Percentiles rank a stretch among this genome's conserved stretches.
Evolutionary conservation across 92 coral and sea anemone genomes (phyloP).

Genomic region (Heteractis magnifica): DNA sequence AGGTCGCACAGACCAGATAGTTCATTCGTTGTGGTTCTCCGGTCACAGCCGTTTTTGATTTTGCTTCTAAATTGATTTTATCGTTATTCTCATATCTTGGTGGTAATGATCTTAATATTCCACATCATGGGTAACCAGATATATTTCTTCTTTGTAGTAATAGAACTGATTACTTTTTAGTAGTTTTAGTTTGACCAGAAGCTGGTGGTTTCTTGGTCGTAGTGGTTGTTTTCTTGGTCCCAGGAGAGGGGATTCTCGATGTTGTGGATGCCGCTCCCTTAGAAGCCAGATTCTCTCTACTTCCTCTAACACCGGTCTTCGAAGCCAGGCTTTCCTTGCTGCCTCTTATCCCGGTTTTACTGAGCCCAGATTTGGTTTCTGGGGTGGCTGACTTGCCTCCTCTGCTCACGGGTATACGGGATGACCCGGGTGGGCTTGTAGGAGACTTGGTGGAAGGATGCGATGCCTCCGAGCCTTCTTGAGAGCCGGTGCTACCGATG

Average conservation of each 20-base stretch:
- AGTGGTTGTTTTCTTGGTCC: slow-evolving; percentile 21
- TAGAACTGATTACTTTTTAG: not conserved
- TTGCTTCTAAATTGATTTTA: not conserved
- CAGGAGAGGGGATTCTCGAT: slow-evolving; percentile 4
- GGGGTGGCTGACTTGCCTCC: slow-evolving; percentile 4
- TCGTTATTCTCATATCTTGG: not conserved
- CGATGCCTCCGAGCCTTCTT: slow-evolving; percentile 54
- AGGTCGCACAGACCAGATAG: not conserved
- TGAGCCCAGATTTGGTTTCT: slow-evolving; percentile 24
- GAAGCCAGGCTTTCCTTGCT: slow-evolving; percentile 21
- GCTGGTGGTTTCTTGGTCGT: slow-evolving; percentile 33
- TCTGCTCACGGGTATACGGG: slow-evolving; percentile 30
- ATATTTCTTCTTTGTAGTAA: not conserved
- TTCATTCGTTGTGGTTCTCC: too few species aligned
- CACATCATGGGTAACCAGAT: not conserved
- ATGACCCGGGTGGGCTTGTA: slow-evolving; percentile 19
- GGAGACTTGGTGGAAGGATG: slow-evolving; percentile 17
- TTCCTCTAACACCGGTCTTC: slow-evolving; percentile 19
- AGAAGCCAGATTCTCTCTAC: slow-evolving; percentile 26
- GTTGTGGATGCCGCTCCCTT: slow-evolving; percentile 15
- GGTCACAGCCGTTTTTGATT: not conserved
- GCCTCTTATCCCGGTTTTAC: slow-evolving; percentile 28
- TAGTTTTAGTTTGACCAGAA: slow-evolving; percentile 22
- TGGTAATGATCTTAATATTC: not conserved
- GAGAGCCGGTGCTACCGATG: slow-evolving; percentile 72